Conservation (phyloP, 1,140 invertebrate genomes). For the Cydia strobilella region DNA sequence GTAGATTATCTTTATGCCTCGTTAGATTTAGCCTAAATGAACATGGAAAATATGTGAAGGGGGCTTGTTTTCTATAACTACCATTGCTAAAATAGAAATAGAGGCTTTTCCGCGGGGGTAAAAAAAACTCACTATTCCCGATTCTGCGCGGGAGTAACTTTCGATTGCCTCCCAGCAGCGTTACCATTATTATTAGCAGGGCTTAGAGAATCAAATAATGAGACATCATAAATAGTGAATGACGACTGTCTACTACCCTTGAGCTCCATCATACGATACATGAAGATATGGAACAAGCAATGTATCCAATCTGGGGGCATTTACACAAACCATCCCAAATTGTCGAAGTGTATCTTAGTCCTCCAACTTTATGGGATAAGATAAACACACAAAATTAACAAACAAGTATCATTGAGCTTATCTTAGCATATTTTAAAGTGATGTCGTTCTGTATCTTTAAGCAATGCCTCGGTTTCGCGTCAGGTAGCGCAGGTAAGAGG, state of each 20-base stretch:
- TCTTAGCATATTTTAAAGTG: background rate
- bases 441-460: too few relatives aligned
- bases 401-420: background rate
- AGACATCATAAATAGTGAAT: too few relatives aligned
- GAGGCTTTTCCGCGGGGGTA: too few relatives aligned
- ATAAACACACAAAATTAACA: background rate
- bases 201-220: too few relatives aligned
- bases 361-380: background rate
- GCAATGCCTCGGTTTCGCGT: constrained; percentile 46
- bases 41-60: background rate
- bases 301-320: too few relatives aligned
- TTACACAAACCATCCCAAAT: background rate
- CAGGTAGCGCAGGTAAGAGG: constrained; percentile 61
- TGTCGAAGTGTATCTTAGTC: background rate
- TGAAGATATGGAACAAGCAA: too few relatives aligned
- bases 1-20: background rate
- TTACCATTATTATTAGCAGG: too few relatives aligned
- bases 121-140: too few relatives aligned
- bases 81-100: background rate
- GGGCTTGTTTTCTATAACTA: background rate
- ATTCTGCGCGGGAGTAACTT: too few relatives aligned
- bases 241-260: too few relatives aligned
- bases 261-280: too few relatives aligned
- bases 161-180: too few relatives aligned
- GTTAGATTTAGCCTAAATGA: background rate